Conservation (phyloP, 2,888 invertebrate genomes). For the Agrochola circellaris region DNA sequence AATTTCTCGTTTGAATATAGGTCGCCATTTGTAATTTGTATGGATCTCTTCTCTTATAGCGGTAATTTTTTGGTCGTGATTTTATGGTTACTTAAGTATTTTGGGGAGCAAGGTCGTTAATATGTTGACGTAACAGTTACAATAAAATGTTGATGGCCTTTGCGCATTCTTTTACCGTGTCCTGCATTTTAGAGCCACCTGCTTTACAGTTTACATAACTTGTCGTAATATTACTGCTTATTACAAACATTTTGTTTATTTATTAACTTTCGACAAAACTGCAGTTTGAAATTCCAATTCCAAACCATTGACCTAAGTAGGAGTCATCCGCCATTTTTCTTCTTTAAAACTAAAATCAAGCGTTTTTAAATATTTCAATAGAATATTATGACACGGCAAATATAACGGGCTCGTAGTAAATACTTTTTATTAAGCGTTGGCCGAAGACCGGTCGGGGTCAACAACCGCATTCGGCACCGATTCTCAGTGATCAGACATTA, state of each 20-base stretch:
- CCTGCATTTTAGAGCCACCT: slow-evolving; percentile 43
- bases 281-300: slow-evolving; percentile 14
- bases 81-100: slow-evolving; percentile 54
- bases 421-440: slow-evolving; percentile 67
- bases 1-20: slow-evolving; percentile 76
- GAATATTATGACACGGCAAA: slow-evolving; percentile 69
- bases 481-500: slow-evolving; percentile 59
- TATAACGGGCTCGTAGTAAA: slow-evolving; percentile 72
- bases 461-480: slow-evolving; percentile 79
- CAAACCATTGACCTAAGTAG: slow-evolving; percentile 30
- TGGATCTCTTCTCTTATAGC: slow-evolving; percentile 71
- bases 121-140: slow-evolving; percentile 54
- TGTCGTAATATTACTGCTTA: slow-evolving; percentile 10
- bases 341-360: slow-evolving; percentile 30
- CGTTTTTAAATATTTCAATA: slow-evolving; percentile 56
- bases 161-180: slow-evolving; percentile 42
- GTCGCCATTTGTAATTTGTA: slow-evolving; percentile 80
- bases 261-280: background rate
- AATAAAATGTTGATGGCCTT: slow-evolving; percentile 46
- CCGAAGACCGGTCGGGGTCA: slow-evolving; percentile 78
- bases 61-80: slow-evolving; percentile 59
- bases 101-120: slow-evolving; percentile 64
- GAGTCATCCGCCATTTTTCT: slow-evolving; percentile 11
- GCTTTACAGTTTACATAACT: slow-evolving; percentile 23
- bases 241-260: background rate